Evolutionary conservation across 1,140 invertebrate species (phyloP), one percentile per base, ranked within the genome.

Genomic region (Nasonia vitripennis): DNA sequence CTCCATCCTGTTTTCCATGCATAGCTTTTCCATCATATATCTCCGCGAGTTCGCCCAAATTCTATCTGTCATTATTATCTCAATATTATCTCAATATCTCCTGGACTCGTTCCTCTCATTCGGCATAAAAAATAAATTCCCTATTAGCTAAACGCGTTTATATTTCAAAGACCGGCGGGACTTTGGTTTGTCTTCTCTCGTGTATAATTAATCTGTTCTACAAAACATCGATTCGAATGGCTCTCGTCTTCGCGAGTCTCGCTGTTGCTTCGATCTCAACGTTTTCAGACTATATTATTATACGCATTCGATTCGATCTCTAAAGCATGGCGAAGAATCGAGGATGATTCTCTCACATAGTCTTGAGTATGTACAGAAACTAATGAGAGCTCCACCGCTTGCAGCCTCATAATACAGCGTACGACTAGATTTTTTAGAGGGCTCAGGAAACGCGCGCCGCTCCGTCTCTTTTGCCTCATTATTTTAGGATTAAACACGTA

Each of bases 41-140:
- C 70, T 11, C 20, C 23, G 68, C n/a, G 27, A 71, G 23, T 71
- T 11, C 31, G 70, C 70, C 4, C 27, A 14, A 27, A 71, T 7
- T 75, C 55, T 79, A 62, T 78, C 23, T 41, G 23, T 31, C 34
- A 14, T 75, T 45, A n/a, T 55, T 78, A 62, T 20, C 23, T 37
- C 41, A 31, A 11, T 79, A 31, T 84, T 70, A 45, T 83, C 70
- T 51, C 48, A 34, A 17, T 90, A 89, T 92, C 88, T 90, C 88
- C 86, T 89, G 88, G 62, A 83, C 77, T 85, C 81, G 77, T 81
- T 68, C 78, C 79, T 48, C 81, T 78, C 87, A 87, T 84, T 91
- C 87, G 87, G 88, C 91, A 91, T 93, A 93, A 93, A 93, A 93
- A 93, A 93, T 93, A 93, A 93, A 91, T 90, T 91, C 86, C 90